Base-by-base conservation (phyloP, 30 jellyfish, hydroid and myxozoan genomes). In the Pseudorhiza aurosa region DNA sequence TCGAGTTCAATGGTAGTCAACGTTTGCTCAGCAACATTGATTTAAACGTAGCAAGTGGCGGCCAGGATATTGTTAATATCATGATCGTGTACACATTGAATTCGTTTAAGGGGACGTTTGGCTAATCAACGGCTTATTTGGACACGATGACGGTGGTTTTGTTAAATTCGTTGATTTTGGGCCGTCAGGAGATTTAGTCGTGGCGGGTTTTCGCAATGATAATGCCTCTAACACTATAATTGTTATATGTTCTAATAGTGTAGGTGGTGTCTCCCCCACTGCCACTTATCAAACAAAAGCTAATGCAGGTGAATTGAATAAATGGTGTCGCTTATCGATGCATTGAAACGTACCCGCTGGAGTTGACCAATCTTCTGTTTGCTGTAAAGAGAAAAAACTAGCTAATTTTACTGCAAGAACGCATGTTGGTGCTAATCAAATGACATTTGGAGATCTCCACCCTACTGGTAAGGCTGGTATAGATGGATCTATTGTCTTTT, bases 371-470 rank as follows among this genome's bases (percentile, higher is more conserved):
- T 63, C 76, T 43, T 39, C 39, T 36, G 84, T 65, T 42, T 79
- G 75, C 85, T 79, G 91, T 44, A 79, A 79, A 31, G 82, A 75
- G 4, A 63, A 79, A 58, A 79, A 65, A 42, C 72, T 77, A 32
- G 62, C 75, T 18, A 22, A 63, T 50, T 62, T 79, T 62, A 79
- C 84, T 32, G 75, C 82, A 40, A 65, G 68, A 50, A 79, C 82
- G n/a, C 45, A 64, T 12, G 29, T 75, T 2, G 83, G 91, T 39
- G 44, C 91, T 21, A 65, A 43, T 26, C 74, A 44, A 27, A 79
- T 79, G 91, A 65, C 83, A 40, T 79, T 79, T 51, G 91, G 84
- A 44, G 91, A 79, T 46, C 30, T 58, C 6, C 58, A 77, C 31
- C 83, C 84, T 35, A 45, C 46, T 42, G 74, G 81, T 2, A 17